Conservation (phyloP, 2,113 vertebrate genomes). For the Uria aalge region DNA sequence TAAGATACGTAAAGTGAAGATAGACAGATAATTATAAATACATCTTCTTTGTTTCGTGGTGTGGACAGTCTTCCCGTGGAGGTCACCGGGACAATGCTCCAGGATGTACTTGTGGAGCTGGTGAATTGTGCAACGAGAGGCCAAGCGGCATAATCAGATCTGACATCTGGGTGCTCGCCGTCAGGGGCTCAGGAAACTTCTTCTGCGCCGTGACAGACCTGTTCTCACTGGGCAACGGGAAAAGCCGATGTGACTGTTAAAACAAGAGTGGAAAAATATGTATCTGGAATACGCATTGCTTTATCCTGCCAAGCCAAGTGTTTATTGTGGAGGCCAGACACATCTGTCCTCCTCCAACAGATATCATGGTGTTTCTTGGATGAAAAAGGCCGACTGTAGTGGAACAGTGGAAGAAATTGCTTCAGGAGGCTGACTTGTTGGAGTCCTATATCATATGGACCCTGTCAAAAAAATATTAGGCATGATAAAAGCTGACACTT, state of each 20-base stretch:
- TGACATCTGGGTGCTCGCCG: constrained; percentile 38
- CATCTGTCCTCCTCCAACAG: constrained; percentile 62
- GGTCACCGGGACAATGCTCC: constrained; percentile 31
- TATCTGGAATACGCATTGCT: constrained; percentile 63
- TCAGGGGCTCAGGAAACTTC: constrained; percentile 44
- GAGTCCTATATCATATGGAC: constrained; percentile 1
- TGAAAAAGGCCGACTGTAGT: constrained; percentile 32
- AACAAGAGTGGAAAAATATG: constrained; percentile 64
- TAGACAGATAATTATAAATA: constrained; percentile 18
- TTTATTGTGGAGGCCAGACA: constrained; percentile 63
- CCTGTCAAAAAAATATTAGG: constrained; percentile 28
- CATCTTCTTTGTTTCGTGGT: constrained; percentile 12
- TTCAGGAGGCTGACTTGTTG: constrained; percentile 41
- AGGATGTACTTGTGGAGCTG: constrained; percentile 28
- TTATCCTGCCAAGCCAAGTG: constrained; percentile 57
- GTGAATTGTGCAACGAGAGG: not conserved
- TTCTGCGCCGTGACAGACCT: constrained; percentile 28
- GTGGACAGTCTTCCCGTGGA: constrained; percentile 2
- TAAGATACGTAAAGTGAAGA: not conserved
- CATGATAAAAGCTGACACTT: not conserved
- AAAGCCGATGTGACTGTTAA: constrained; percentile 49
- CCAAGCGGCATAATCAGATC: constrained; percentile 14
- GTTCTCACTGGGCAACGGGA: constrained; percentile 28
- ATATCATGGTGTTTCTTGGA: constrained; percentile 64
- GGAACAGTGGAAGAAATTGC: constrained; percentile 57